Conservation (phyloP, 2,797 vertebrate genomes). For the Carcharodon carcharias region DNA sequence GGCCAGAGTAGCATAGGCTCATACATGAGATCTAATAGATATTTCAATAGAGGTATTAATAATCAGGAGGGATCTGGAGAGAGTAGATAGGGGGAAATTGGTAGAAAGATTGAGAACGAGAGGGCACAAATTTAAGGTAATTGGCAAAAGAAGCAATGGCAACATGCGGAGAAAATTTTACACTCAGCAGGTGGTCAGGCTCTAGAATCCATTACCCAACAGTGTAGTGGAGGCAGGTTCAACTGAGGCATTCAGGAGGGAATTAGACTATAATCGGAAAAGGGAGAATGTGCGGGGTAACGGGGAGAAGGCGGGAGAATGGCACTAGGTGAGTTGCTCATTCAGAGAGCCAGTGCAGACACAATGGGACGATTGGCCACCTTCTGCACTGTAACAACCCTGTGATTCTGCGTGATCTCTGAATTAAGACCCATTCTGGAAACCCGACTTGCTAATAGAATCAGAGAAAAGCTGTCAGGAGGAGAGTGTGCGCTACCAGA, state of each 20-base stretch:
- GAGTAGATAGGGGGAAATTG: too few relatives aligned
- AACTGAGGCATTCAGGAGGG: not conserved
- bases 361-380: too few relatives aligned
- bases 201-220: not conserved
- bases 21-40: not conserved
- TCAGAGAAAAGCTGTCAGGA: not conserved
- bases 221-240: not conserved
- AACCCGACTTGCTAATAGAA: not conserved
- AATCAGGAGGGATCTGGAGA: too few relatives aligned
- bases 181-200: too few relatives aligned
- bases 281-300: not conserved
- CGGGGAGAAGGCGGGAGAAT: too few relatives aligned
- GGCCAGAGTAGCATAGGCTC: not conserved
- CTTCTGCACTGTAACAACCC: too few relatives aligned
- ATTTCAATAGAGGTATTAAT: too few relatives aligned
- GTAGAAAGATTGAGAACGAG: too few relatives aligned
- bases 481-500: not conserved
- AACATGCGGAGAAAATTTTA: too few relatives aligned
- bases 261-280: not conserved
- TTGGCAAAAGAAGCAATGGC: too few relatives aligned
- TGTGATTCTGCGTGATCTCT: too few relatives aligned
- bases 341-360: not conserved
- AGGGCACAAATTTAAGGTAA: too few relatives aligned
- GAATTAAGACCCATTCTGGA: not conserved
- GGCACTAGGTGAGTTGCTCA: not conserved